A percentile compares a stretch with the other conserved stretches of the same genome.
phyloP scores from a whole-genome alignment of 2,888 invertebrate species.

The Erebia epiphron region DNA sequence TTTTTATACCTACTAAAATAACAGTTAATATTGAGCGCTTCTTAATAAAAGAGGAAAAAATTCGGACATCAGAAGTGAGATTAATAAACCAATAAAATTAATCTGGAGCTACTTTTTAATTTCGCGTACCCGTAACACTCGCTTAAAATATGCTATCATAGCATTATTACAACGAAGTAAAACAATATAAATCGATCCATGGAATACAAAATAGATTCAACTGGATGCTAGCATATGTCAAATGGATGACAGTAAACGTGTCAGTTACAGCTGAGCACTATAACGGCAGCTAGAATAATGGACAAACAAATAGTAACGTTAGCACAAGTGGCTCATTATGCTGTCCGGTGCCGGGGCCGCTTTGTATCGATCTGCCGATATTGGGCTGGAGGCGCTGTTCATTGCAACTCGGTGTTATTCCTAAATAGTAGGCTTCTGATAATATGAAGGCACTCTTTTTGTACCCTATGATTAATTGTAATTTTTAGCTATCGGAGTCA shows the following conservation, averaged over 20 bases:
- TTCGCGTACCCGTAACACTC: too few species aligned
- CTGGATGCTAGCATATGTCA: not conserved
- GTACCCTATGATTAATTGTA: not conserved
- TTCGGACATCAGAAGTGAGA: too few species aligned
- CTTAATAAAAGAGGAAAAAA: too few species aligned
- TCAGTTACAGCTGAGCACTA: not conserved
- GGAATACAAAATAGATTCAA: too few species aligned
- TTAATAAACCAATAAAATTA: too few species aligned
- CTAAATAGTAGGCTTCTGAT: not conserved
- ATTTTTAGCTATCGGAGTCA: too few species aligned
- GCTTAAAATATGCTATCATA: too few species aligned
- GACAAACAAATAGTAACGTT: conserved; percentile 2
- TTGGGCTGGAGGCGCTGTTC: conserved; percentile 3
- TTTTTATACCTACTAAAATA: too few species aligned
- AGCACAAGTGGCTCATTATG: not conserved
- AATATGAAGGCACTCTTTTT: not conserved
- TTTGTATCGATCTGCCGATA: conserved; percentile 7
- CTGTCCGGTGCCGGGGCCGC: conserved; percentile 1
- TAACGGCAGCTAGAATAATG: conserved; percentile 8
- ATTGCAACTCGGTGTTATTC: not conserved
- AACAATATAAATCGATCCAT: too few species aligned
- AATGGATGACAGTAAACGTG: not conserved
- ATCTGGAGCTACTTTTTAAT: too few species aligned
- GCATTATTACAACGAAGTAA: too few species aligned
- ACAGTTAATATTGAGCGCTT: too few species aligned